phyloP scores from a whole-genome alignment of 2,888 invertebrate genomes.

The Bimastos eiseni region DNA sequence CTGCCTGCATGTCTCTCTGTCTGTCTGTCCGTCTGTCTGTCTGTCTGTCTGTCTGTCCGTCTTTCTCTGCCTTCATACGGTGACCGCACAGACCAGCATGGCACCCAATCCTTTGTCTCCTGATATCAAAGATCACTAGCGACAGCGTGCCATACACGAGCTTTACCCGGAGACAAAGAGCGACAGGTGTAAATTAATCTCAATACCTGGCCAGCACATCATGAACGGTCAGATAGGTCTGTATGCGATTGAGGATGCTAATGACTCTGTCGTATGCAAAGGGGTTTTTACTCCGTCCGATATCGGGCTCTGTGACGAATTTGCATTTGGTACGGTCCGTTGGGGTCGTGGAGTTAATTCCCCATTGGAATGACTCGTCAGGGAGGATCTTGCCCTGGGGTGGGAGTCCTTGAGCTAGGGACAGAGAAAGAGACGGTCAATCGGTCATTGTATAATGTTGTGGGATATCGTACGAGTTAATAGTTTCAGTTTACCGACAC shows the following conservation, averaged over 20 bases:
- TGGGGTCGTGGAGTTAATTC: background rate
- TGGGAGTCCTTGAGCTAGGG: too few species aligned
- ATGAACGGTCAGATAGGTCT: background rate
- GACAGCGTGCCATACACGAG: background rate
- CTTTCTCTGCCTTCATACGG: background rate
- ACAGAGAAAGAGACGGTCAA: background rate
- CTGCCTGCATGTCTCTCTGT: too few species aligned
- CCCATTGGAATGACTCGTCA: background rate
- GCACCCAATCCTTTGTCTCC: background rate
- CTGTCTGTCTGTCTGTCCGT: background rate
- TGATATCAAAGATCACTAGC: background rate
- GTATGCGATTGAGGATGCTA: background rate
- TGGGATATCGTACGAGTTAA: too few species aligned
- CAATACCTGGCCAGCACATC: background rate
- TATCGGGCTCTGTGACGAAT: background rate
- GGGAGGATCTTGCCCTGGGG: background rate
- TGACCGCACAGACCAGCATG: background rate
- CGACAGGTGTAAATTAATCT: background rate
- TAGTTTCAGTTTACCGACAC: too few species aligned
- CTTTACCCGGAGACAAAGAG: background rate
- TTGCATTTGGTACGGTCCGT: background rate
- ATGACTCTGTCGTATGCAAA: background rate
- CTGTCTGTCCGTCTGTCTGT: background rate
- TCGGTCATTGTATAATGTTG: background rate
- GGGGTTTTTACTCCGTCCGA: background rate